Base-by-base conservation (phyloP, 2,113 vertebrate species). In the Chloroceryle aenea region DNA sequence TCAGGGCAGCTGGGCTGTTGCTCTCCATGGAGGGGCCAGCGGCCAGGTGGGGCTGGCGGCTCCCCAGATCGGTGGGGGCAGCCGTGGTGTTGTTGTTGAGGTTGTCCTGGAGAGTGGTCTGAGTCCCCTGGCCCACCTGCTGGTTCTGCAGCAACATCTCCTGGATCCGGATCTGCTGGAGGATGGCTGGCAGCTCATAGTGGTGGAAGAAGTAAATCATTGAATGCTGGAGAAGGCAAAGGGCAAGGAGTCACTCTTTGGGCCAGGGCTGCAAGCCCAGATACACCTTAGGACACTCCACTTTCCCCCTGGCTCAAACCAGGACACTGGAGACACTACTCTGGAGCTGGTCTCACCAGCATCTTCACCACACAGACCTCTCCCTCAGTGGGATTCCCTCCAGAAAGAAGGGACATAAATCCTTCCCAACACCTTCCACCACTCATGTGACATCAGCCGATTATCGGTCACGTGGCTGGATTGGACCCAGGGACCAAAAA, bases 191-290 rank as follows among this genome's bases (percentile, higher is more conserved):
- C 75, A 99, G 98, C 98, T 99, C 99, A 0, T 99, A 99, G 97
- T 99, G 99, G 82, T 99, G 99, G 98, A 99, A 99, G 91, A 99
- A 99, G 95, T 99, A 99, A 96, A 99, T 99, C 99, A 99, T 99
- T 3, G 99, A 99, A 86, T 99, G 99, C 99, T 99, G 85, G 1
- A 5, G 90, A 53, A 79, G 20, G 21, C 12, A 29, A 40, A 40
- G 67, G 75, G 50, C 32, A 52, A 89, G 53, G 23, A 5, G 36
- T 91, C 32, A 83, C 30, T 14, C 7, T 0, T 0, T 8, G 50
- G 25, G 30, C 7, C 25, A 10, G 34, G 21, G 36, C 58, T 19
- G 9, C 3, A 2, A 21, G 19, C 67, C 34, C 5, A 12, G 34
- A 13, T 11, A 1, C 1, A 62, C 20, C 30, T 20, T 2, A 45